These are phyloP conservation scores for Acronicta leporina DNA, from an alignment of 2,888 invertebrate species.

Conservation along the genomic window DNA sequence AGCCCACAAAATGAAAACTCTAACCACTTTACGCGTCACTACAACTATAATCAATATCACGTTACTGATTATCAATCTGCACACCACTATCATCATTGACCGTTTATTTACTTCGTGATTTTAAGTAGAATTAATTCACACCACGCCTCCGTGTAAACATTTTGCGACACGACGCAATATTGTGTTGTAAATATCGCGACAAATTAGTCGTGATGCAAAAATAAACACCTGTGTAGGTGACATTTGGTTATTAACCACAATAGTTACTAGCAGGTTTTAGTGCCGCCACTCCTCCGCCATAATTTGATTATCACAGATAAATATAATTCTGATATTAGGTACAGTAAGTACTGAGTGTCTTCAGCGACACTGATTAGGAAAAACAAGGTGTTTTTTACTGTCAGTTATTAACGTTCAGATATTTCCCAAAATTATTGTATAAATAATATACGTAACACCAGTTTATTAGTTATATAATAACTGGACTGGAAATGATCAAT, in stretches of 20 bases:
- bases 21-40: slow-evolving; percentile 18
- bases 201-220: slow-evolving; percentile 76
- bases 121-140: slow-evolving; percentile 65
- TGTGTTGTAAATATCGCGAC: slow-evolving; percentile 70
- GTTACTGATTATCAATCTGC: slow-evolving; percentile 23
- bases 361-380: no score
- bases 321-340: slow-evolving; percentile 22
- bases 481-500: no score
- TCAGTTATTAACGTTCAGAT: background rate
- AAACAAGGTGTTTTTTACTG: background rate
- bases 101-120: slow-evolving; percentile 46
- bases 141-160: slow-evolving; percentile 71
- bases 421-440: background rate
- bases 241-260: slow-evolving; percentile 51
- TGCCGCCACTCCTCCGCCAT: slow-evolving; percentile 27
- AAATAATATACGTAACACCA: background rate
- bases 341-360: no score
- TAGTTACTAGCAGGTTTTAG: slow-evolving; percentile 14
- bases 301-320: slow-evolving; percentile 42
- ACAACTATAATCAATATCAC: slow-evolving; percentile 14
- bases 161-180: slow-evolving; percentile 73
- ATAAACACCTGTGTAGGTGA: slow-evolving; percentile 74
- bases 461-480: no score
- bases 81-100: slow-evolving; percentile 16
- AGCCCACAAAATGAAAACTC: slow-evolving; percentile 9